Evolutionary conservation across 2,113 vertebrate genomes (phyloP).

Genomic region (Macquaria australasica): DNA sequence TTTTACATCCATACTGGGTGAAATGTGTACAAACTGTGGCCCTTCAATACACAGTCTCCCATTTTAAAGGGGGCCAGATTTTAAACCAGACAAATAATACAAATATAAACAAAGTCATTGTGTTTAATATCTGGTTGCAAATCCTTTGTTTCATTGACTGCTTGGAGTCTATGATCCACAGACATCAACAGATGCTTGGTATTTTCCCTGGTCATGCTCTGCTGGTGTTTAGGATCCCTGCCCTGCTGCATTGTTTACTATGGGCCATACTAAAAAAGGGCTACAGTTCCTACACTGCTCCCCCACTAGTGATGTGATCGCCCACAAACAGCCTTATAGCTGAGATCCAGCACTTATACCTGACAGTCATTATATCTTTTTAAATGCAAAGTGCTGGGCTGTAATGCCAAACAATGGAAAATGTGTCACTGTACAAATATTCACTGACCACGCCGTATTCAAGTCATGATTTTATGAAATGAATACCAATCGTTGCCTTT

Average conservation of each 20-base stretch:
- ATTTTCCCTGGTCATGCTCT: constrained; percentile 3
- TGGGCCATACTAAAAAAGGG: not conserved
- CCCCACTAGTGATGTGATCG: not conserved
- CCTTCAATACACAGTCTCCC: not conserved
- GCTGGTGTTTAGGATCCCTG: not conserved
- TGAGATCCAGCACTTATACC: not conserved
- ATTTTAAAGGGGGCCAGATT: not conserved
- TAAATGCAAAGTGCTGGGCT: not conserved
- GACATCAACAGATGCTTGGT: not conserved
- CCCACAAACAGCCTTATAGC: not conserved
- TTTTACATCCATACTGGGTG: too few relatives aligned
- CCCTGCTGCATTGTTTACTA: not conserved
- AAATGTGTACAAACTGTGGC: not conserved
- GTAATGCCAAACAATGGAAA: not conserved
- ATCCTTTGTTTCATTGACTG: not conserved
- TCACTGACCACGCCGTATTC: not conserved
- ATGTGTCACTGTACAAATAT: not conserved
- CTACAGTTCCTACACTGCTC: not conserved
- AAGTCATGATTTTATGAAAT: not conserved
- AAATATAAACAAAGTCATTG: not conserved
- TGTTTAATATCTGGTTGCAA: not conserved
- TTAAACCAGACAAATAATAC: not conserved
- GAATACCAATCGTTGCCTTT: not conserved
- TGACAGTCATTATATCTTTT: too few relatives aligned
- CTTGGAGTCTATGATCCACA: not conserved